These are phyloP conservation scores for Phalloptychus januarius DNA, from an alignment of 2,797 vertebrate genomes.

Conservation along the genomic window DNA sequence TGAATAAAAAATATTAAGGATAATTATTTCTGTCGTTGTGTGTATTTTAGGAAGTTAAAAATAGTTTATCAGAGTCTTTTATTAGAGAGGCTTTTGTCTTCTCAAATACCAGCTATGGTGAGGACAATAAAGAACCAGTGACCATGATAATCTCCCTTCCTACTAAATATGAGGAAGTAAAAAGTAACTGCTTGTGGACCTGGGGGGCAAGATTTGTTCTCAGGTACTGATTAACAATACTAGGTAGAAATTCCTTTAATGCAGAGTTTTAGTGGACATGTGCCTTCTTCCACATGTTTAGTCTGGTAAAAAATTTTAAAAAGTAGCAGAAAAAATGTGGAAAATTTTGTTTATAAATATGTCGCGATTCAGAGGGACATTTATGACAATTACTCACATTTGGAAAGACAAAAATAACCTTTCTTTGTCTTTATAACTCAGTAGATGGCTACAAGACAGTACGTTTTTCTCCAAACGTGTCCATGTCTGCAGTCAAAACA, in stretches of 20 bases:
- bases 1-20: not conserved
- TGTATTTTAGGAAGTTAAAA: not conserved
- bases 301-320: not conserved
- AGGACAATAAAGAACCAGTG: not conserved
- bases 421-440: not conserved
- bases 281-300: not conserved
- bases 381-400: not conserved
- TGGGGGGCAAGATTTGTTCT: not conserved
- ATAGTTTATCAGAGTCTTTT: not conserved
- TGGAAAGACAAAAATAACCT: not conserved
- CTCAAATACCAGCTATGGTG: not conserved
- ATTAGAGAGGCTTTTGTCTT: not conserved
- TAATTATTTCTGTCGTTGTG: not conserved
- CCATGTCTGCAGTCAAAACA: not conserved
- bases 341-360: not conserved
- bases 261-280: not conserved
- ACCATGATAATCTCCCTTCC: not conserved
- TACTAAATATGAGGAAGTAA: not conserved
- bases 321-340: not conserved
- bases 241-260: not conserved
- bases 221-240: conserved; percentile 1
- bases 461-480: not conserved
- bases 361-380: not conserved
- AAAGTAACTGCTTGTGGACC: not conserved
- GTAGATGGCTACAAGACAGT: not conserved